Evolutionary conservation across 2,797 vertebrate genomes (phyloP), one percentile per base, ranked within the genome.

Genomic region (Cyprinodon diabolis): DNA sequence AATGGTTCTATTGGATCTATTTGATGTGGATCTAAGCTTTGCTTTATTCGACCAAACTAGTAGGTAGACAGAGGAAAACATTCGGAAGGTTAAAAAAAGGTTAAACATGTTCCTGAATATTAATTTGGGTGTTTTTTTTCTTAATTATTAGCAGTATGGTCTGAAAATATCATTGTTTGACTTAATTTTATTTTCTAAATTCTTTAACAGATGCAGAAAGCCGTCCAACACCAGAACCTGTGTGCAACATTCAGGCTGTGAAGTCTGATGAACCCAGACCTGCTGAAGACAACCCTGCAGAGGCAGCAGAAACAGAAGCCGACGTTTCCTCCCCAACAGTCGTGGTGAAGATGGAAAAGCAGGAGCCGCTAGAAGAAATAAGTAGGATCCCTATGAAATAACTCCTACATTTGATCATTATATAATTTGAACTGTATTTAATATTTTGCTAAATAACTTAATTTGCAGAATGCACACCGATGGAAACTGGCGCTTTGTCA

Each of bases 331-430:
- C 5, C 15, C 37, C 37, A 35, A 79, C 74, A 15, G 0, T 52
- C 0, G 13, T 48, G 4, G 79, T 80, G 0, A 74, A 14, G 55
- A 1, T 75, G 0, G 0, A 75, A 15, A 0, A 43, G 8, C 13
- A 72, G 21, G 25, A 68, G 0, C 0, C 1, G 57, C 10, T 0
- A 7, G 4, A 62, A 0, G 52, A 0, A 51, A 74, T 78, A 23
- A 0, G 90, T 89, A 75, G 81, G 72, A 67, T 47, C 54, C 66
- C 12, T 30, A 0, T 40, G 47, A 49, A 21, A 40, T 14, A 25
- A 25, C 25, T 10, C 43, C 40, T 3, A 17, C 4, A 0, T 40
- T 8, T 43, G 6, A 35, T 63, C 0, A 11, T 11, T n/a, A 2
- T 37, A 49, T 0, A 0, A 43, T n/a, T 60, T 17, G 25, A 6